Evolutionary conservation across 2,113 vertebrate species (phyloP), one percentile per base, ranked within the genome.

Genomic region (Zapus hudsonius): DNA sequence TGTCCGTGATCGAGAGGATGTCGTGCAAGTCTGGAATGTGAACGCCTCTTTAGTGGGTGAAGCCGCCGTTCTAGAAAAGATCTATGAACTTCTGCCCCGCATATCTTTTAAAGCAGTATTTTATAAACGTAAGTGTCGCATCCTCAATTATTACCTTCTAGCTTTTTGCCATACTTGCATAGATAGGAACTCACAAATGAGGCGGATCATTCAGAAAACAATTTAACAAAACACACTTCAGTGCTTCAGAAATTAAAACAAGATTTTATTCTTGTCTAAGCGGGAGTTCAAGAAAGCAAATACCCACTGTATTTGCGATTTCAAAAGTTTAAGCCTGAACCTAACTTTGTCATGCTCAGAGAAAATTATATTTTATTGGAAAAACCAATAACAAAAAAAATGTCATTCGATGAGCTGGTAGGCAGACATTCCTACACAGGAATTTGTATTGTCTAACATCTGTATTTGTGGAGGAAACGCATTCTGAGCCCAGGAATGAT

Each of bases 21-120:
- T 99, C 38, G 96, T 99, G 96, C 99, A 99, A 97, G 98, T 99
- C 81, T 99, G 99, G 99, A 99, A 99, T n/a, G 98, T 98, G 96
- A 99, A 99, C 5, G 99, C 99, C 31, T 98, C 98, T 15, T 97
- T 98, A 95, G 99, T 98, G 67, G 98, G 97, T 0, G 98, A 99
- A 98, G 99, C 99, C 1, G 99, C 98, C 12, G 97, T 99, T 96
- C 93, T 99, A 96, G 98, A 98, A 90, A 99, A 99, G 97, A 99
- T 99, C 95, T 97, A 99, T 20, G 98, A 99, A 95, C 99, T 99
- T 92, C 98, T 99, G 94, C 99, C 99, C 87, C 98, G 98, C 89
- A 98, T 98, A 0, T 95, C 98, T 95, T 99, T 99, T 97, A 99
- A 99, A 98, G 99, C 98, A 0, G 98, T 99, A 88, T 99, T 99